Conservation (phyloP, 2,797 vertebrate species). For the Luscinia luscinia region DNA sequence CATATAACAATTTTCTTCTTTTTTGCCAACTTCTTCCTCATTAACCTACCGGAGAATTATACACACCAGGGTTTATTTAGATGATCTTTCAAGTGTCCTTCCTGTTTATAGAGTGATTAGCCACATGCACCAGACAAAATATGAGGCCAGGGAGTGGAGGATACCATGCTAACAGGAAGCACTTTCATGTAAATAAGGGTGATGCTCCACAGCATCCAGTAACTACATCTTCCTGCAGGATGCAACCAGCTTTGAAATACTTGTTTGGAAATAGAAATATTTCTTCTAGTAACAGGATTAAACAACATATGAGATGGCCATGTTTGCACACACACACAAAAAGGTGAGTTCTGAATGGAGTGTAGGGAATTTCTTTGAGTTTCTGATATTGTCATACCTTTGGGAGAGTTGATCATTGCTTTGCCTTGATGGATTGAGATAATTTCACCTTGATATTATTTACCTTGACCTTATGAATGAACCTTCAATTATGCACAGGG, state of each 20-base stretch:
- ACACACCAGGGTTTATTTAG: slow-evolving; percentile 55
- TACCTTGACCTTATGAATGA: background rate
- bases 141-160: background rate
- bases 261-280: slow-evolving; percentile 9
- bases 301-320: background rate
- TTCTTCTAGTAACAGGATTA: background rate
- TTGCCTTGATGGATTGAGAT: background rate
- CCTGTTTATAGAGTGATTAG: slow-evolving; percentile 57
- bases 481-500: background rate
- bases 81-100: slow-evolving; percentile 41
- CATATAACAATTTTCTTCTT: background rate
- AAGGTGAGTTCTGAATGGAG: background rate
- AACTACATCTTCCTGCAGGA: background rate
- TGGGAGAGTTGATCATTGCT: background rate
- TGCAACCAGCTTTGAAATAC: background rate
- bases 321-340: background rate
- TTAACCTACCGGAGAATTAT: slow-evolving; percentile 29
- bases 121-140: slow-evolving; percentile 14
- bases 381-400: accelerated
- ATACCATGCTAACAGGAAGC: slow-evolving; percentile 49
- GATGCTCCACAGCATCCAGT: background rate
- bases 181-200: slow-evolving; percentile 28
- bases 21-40: background rate
- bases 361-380: background rate
- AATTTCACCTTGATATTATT: background rate